Base-by-base conservation (phyloP, 2,888 invertebrate species). In the Eupithecia vulgata region DNA sequence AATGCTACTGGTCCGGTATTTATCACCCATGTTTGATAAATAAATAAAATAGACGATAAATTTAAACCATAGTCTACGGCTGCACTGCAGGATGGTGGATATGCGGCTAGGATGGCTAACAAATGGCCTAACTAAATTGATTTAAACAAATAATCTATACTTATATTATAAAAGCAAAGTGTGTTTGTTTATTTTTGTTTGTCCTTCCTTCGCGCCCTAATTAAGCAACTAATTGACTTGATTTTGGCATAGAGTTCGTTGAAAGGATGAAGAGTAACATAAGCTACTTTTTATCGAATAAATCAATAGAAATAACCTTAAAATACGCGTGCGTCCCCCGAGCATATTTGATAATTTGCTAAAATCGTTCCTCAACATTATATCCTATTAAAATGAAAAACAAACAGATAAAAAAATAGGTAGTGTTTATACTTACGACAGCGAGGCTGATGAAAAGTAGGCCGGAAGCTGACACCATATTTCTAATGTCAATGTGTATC, bases 351-450 rank as follows among this genome's bases (percentile, higher is more conserved):
- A n/a, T n/a, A 30, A 30, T n/a, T 48, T 48, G 12, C 21, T 25
- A 57, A 25, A 57, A 13, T 25, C 1, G 57, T 25, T 25, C 48
- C 10, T 3, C 4, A 3, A 52, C 45, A 17, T 45, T 52, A 5
- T 5, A 57, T 13, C 2, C 25, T 15, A 2, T 30, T 21, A 42
- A 42, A 66, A 66, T 21, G 4, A 15, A n/a, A 21, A 21, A 42
- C 13, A 66, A 17, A 48, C 1, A 70, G 65, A 69, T 71, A 67
- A 73, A 73, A 77, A 80, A 82, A 73, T 76, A 79, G 78, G 80
- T 80, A 83, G 81, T 82, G 82, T 81, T 77, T 81, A 79, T 87
- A 91, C 91, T 91, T 87, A 91, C 91, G 79, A 87, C 79, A 79
- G 81, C 78, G 61, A 88, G 79, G 76, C 87, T 81, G 52, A 85